Evolutionary conservation across 30 jellyfish, hydroid and myxozoan species (phyloP).

Genomic region (Catostylus mosaicus): DNA sequence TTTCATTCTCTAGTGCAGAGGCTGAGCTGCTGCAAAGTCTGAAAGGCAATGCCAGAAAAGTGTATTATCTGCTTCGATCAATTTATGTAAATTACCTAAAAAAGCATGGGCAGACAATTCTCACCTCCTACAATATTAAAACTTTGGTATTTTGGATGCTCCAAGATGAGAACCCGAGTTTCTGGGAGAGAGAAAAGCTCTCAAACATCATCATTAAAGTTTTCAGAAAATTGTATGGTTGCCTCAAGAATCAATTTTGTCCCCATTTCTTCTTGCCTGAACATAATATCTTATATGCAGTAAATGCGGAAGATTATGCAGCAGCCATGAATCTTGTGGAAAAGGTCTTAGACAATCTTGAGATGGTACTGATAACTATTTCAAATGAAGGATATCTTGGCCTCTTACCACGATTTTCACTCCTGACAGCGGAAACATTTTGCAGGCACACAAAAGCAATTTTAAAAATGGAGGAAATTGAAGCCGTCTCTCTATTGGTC

Average conservation of each 20-base stretch:
- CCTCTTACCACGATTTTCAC: constrained; percentile 15
- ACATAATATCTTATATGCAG: neutral
- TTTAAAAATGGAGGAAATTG: constrained; percentile 1
- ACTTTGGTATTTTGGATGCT: constrained; percentile 3
- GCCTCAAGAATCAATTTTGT: constrained; percentile 25
- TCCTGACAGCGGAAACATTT: neutral
- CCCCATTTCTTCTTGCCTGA: constrained; percentile 24
- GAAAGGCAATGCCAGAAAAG: neutral
- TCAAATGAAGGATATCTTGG: constrained; percentile 20
- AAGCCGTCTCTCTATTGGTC: neutral
- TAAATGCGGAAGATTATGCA: neutral
- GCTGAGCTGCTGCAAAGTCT: neutral
- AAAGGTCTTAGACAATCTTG: neutral
- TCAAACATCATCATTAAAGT: constrained; percentile 12
- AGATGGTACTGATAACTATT: neutral
- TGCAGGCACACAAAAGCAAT: neutral
- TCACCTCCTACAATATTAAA: constrained; percentile 9
- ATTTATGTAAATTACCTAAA: constrained; percentile 7
- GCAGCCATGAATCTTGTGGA: neutral
- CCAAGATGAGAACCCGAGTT: neutral
- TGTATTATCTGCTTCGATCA: constrained; percentile 17
- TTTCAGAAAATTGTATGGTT: neutral
- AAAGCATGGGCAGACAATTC: neutral
- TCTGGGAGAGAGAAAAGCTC: neutral
- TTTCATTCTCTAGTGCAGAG: constrained; percentile 19